Percentiles rank a stretch among this genome's conserved stretches.
These are phyloP conservation scores for Eubasilissa splendida DNA, from an alignment of 2,888 invertebrate species.

Conservation along the genomic window DNA sequence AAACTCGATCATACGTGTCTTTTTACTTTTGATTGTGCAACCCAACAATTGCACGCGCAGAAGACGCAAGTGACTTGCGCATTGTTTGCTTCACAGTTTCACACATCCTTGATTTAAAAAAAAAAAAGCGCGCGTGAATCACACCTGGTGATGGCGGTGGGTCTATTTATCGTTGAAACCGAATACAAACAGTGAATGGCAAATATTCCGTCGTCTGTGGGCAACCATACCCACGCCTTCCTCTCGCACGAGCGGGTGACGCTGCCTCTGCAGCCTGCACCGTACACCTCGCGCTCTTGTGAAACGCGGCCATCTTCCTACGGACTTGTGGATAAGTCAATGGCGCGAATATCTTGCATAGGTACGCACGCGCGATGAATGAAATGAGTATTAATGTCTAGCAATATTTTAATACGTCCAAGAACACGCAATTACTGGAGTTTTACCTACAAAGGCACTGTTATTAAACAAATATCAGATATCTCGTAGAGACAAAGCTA, in stretches of 20 bases:
- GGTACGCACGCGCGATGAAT: too few relatives aligned
- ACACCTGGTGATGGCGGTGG: conserved; percentile 36
- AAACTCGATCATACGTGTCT: too few relatives aligned
- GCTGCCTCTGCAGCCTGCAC: conserved; percentile 18
- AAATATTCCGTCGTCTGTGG: conserved; percentile 44
- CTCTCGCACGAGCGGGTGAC: conserved; percentile 34
- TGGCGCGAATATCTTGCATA: conserved; percentile 1
- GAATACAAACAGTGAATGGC: conserved; percentile 42
- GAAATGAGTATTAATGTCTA: too few relatives aligned
- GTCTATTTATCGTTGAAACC: conserved; percentile 33
- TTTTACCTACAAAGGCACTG: too few relatives aligned
- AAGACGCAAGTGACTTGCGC: neutral
- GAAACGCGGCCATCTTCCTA: conserved; percentile 35
- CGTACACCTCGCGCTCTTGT: conserved; percentile 9
- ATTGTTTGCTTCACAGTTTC: conserved; percentile 9
- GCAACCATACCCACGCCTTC: conserved; percentile 45
- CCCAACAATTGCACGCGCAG: neutral
- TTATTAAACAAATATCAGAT: too few relatives aligned
- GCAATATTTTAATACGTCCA: too few relatives aligned
- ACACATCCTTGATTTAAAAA: conserved; percentile 23
- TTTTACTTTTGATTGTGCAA: neutral
- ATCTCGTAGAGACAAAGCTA: too few relatives aligned
- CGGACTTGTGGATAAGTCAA: conserved; percentile 19
- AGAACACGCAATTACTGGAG: too few relatives aligned
- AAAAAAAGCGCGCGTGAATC: conserved; percentile 30